phyloP scores from a whole-genome alignment of 1,140 invertebrate species.

The Thrips palmi region DNA sequence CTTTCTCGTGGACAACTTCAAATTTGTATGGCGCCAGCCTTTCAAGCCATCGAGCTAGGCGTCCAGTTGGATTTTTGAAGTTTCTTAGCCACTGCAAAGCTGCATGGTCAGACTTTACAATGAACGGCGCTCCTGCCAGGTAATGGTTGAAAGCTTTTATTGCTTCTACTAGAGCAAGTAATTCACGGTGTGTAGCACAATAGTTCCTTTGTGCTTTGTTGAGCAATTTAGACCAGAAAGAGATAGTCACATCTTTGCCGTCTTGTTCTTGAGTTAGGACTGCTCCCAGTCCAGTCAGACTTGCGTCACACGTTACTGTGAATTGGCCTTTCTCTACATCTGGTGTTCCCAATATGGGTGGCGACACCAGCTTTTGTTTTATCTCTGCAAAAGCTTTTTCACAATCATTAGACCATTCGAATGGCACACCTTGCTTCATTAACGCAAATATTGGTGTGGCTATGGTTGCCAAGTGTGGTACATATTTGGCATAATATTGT shows the following conservation, averaged over 20 bases:
- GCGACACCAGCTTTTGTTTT: too few relatives aligned
- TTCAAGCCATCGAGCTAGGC: constrained; percentile 14
- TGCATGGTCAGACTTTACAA: constrained; percentile 24
- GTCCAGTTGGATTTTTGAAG: constrained; percentile 20
- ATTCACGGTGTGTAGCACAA: constrained; percentile 23
- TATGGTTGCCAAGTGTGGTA: constrained; percentile 18
- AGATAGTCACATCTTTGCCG: constrained; percentile 16
- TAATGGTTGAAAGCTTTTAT: constrained; percentile 21
- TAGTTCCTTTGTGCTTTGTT: constrained; percentile 20
- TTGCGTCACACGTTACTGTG: too few relatives aligned
- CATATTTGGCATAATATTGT: constrained; percentile 22
- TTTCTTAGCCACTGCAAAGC: constrained; percentile 21
- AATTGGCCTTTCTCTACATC: too few relatives aligned
- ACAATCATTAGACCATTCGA: too few relatives aligned
- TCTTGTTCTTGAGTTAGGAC: constrained; percentile 17
- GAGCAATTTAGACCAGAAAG: constrained; percentile 20
- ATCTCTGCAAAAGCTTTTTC: too few relatives aligned
- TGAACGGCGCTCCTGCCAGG: constrained; percentile 22
- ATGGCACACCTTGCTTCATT: too few relatives aligned
- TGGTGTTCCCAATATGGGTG: too few relatives aligned
- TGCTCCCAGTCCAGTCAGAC: constrained; percentile 17
- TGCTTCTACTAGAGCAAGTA: constrained; percentile 23
- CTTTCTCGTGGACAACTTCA: constrained; percentile 20
- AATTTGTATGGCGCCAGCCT: constrained; percentile 20
- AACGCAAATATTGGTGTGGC: too few relatives aligned